These are phyloP conservation scores for Stegana nigrithorax DNA, from an alignment of 2,888 invertebrate genomes.

Conservation along the genomic window DNA sequence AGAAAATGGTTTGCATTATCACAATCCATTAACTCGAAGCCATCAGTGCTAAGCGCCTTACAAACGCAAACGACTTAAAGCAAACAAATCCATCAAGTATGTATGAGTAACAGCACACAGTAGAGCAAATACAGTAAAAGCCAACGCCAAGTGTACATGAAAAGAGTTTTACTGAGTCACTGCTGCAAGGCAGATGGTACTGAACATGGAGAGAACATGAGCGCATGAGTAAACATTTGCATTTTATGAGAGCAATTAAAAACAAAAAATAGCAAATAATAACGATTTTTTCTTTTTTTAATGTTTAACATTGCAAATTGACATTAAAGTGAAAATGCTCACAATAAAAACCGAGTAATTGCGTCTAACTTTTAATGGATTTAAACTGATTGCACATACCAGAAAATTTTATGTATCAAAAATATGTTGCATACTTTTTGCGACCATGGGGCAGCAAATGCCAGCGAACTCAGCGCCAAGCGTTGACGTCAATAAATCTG, in stretches of 20 bases:
- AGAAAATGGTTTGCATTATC: no score
- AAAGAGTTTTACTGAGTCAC: neutral
- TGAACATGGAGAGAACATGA: no score
- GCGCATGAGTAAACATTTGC: neutral
- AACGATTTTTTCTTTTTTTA: no score
- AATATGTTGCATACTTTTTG: neutral
- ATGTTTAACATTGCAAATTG: neutral
- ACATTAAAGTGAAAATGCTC: no score
- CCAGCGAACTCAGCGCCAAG: neutral
- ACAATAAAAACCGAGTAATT: no score
- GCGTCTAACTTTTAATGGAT: no score
- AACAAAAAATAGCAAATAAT: neutral
- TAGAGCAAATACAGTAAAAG: neutral
- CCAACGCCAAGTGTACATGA: neutral
- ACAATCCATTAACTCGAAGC: slow-evolving; percentile 49
- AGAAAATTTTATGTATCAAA: neutral
- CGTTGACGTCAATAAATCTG: slow-evolving; percentile 32
- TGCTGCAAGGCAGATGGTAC: slow-evolving; percentile 18
- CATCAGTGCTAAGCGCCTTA: slow-evolving; percentile 52
- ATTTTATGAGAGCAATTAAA: neutral
- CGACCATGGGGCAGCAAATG: neutral
- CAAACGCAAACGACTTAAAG: neutral
- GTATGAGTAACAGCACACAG: neutral
- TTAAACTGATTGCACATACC: neutral
- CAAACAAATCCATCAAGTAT: neutral